phyloP scores from a whole-genome alignment of 2,797 vertebrate genomes.

The Pelodytes ibericus region DNA sequence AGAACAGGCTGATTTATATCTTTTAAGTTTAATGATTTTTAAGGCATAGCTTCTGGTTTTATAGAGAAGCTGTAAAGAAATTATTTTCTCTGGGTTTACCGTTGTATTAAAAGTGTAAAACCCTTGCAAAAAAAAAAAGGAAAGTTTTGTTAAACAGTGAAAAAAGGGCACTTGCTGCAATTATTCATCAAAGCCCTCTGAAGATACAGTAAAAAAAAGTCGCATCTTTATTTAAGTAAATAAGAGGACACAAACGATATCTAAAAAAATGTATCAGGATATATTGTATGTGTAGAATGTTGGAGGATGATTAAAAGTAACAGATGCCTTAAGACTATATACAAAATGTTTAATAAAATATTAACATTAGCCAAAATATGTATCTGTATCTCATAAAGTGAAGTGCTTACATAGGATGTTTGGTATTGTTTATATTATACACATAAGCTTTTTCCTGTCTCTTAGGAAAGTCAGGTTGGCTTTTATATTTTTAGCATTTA shows the following conservation, averaged over 20 bases:
- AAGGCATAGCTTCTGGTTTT: slow-evolving; percentile 69
- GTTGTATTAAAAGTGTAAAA: slow-evolving; percentile 48
- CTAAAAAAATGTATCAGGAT: neutral
- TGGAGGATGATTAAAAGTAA: slow-evolving; percentile 15
- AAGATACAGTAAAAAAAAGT: slow-evolving; percentile 12
- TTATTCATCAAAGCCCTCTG: slow-evolving; percentile 13
- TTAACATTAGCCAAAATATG: neutral
- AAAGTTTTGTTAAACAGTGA: slow-evolving; percentile 40
- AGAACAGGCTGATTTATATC: slow-evolving; percentile 64
- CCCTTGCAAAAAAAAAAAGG: slow-evolving; percentile 18
- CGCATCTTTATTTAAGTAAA: slow-evolving; percentile 14
- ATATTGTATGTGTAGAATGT: slow-evolving; percentile 18
- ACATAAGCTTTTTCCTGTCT: too few relatives aligned
- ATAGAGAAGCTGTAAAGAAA: slow-evolving; percentile 60
- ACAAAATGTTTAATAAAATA: slow-evolving; percentile 2
- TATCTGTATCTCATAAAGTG: neutral
- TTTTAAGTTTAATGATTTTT: slow-evolving; percentile 75
- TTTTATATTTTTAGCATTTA: too few relatives aligned
- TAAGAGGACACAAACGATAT: slow-evolving; percentile 7
- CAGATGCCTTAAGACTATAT: slow-evolving; percentile 5
- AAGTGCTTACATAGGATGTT: neutral
- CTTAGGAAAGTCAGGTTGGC: too few relatives aligned
- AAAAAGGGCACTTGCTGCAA: slow-evolving; percentile 14
- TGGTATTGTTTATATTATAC: neutral
- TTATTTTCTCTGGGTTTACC: slow-evolving; percentile 49